phyloP scores from a whole-genome alignment of 2,113 vertebrate genomes.

The Catharus bicknelli region DNA sequence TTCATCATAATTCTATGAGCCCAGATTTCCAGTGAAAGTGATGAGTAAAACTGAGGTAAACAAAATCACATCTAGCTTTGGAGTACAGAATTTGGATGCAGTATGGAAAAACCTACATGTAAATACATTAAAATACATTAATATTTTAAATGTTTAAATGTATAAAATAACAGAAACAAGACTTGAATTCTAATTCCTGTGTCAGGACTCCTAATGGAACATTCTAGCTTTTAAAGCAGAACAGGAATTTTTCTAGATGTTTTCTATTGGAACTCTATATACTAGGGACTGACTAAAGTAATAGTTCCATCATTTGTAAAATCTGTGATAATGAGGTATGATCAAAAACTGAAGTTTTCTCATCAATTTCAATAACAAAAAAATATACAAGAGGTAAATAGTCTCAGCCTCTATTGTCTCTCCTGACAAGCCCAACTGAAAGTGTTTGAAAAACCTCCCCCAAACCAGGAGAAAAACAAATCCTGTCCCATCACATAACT shows the following conservation, averaged over 20 bases:
- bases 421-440: not conserved
- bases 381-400: not conserved
- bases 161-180: not conserved
- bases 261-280: not conserved
- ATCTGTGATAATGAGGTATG: not conserved
- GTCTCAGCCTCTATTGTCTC: not conserved
- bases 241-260: not conserved
- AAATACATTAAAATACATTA: not conserved
- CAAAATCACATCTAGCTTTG: not conserved
- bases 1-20: not conserved
- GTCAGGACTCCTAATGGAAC: not conserved
- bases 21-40: not conserved
- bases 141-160: not conserved
- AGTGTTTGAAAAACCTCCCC: not conserved
- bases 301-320: not conserved
- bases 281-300: not conserved
- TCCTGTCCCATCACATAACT: rapidly evolving
- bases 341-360: not conserved
- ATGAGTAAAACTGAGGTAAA: not conserved
- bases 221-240: not conserved
- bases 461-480: not conserved
- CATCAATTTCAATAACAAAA: not conserved
- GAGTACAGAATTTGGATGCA: not conserved
- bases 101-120: not conserved
- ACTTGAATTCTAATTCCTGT: not conserved